Conservation (phyloP, 2,888 invertebrate species). For the Phorcus lineatus region DNA sequence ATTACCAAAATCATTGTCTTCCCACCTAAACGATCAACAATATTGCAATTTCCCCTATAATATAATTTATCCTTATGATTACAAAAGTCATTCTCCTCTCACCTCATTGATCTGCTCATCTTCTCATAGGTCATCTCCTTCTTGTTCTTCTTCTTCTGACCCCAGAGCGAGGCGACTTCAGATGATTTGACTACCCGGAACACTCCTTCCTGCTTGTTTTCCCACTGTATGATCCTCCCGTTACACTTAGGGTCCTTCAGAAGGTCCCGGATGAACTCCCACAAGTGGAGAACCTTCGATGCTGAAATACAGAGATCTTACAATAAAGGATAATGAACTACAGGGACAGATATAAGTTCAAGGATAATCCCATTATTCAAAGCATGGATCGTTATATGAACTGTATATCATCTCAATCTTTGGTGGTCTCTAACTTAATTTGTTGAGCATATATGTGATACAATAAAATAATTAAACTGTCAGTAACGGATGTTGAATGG, state of each 20-base stretch:
- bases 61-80: not conserved
- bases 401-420: no score
- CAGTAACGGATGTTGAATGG: no score
- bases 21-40: no score
- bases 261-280: slow-evolving; percentile 91
- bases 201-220: slow-evolving; percentile 87
- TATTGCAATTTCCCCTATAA: not conserved
- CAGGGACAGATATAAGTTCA: no score
- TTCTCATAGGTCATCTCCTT: slow-evolving; percentile 93
- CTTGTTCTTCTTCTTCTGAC: slow-evolving; percentile 88
- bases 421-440: no score
- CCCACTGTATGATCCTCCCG: slow-evolving; percentile 91
- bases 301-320: slow-evolving; percentile 34
- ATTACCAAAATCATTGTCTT: no score
- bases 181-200: slow-evolving; percentile 92
- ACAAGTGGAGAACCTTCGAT: slow-evolving; percentile 78
- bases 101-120: slow-evolving; percentile 91
- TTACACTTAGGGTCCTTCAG: slow-evolving; percentile 85
- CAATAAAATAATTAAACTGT: no score
- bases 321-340: not conserved
- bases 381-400: no score
- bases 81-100: slow-evolving; percentile 42
- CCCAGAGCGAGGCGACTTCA: slow-evolving; percentile 91
- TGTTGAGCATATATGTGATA: no score
- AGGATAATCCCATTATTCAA: no score